Conservation (phyloP, 53 echinoderm and acorn worm species). For the Luidia sarsii region DNA sequence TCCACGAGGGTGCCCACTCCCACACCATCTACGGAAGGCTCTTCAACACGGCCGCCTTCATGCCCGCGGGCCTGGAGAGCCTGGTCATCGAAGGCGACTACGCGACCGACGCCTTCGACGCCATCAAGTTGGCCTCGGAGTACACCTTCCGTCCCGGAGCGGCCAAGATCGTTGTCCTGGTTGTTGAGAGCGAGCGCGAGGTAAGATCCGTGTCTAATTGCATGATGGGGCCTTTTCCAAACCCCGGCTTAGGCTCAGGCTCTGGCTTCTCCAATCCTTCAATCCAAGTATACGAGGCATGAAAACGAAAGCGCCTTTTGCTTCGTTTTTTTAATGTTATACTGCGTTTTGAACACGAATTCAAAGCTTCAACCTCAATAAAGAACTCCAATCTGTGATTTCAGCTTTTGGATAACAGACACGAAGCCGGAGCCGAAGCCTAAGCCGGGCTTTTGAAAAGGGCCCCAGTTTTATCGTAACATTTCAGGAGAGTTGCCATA, state of each 20-base stretch:
- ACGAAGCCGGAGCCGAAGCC: too few species aligned
- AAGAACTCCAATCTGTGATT: too few species aligned
- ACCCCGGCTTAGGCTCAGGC: too few species aligned
- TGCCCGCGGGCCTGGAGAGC: slow-evolving; percentile 58
- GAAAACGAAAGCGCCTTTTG: not conserved
- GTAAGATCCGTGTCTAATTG: slow-evolving; percentile 53
- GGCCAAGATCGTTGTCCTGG: slow-evolving; percentile 72
- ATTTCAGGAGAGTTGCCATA: not conserved
- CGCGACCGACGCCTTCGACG: slow-evolving; percentile 75
- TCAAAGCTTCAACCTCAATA: too few species aligned
- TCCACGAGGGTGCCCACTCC: slow-evolving; percentile 62
- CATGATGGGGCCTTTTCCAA: too few species aligned
- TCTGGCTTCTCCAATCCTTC: not conserved
- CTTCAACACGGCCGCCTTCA: not conserved
- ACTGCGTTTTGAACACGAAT: too few species aligned
- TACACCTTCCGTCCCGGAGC: slow-evolving; percentile 71
- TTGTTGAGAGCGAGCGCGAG: slow-evolving; percentile 73
- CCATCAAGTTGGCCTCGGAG: slow-evolving; percentile 66
- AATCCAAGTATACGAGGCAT: not conserved
- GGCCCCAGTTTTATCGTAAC: not conserved
- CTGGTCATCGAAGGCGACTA: slow-evolving; percentile 69
- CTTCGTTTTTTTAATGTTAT: too few species aligned
- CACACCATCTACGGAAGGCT: slow-evolving; percentile 70
- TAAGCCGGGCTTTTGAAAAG: too few species aligned
- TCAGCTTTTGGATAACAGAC: too few species aligned